These are phyloP conservation scores for Caenorhabditis zanzibari DNA, from an alignment of 2,888 invertebrate species.

Conservation along the genomic window DNA sequence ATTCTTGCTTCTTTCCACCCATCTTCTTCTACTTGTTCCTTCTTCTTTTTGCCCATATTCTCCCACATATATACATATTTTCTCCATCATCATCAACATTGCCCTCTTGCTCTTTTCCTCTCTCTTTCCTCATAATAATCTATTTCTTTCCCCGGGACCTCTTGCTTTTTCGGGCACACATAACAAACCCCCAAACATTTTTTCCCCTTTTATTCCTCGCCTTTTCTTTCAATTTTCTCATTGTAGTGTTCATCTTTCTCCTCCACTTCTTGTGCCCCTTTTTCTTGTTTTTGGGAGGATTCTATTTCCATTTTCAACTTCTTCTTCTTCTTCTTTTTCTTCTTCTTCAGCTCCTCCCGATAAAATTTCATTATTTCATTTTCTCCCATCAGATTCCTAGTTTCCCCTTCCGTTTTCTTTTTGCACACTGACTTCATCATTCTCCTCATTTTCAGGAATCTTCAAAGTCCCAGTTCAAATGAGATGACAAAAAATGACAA, in stretches of 20 bases:
- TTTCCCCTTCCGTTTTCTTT: constrained; percentile 16
- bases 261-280: background rate
- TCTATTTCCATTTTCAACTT: constrained; percentile 35
- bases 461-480: constrained; percentile 16
- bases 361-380: constrained; percentile 54
- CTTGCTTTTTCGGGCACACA: constrained; percentile 2
- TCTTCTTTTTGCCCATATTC: constrained; percentile 14
- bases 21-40: too few species aligned
- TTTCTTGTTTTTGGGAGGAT: constrained; percentile 31
- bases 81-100: constrained; percentile 18
- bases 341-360: background rate
- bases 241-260: constrained; percentile 32
- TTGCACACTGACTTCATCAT: background rate
- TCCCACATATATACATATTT: constrained; percentile 31
- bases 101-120: constrained; percentile 22
- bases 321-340: background rate
- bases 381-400: constrained; percentile 22
- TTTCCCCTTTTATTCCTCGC: constrained; percentile 17
- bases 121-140: constrained; percentile 25
- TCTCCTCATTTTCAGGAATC: background rate
- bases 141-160: constrained; percentile 17
- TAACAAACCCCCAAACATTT: constrained; percentile 8
- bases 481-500: constrained; percentile 24
- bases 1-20: constrained; percentile 32
- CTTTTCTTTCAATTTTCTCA: constrained; percentile 20